Base-by-base conservation (phyloP, 2,797 vertebrate genomes). In the Melanotaenia nigrans region DNA sequence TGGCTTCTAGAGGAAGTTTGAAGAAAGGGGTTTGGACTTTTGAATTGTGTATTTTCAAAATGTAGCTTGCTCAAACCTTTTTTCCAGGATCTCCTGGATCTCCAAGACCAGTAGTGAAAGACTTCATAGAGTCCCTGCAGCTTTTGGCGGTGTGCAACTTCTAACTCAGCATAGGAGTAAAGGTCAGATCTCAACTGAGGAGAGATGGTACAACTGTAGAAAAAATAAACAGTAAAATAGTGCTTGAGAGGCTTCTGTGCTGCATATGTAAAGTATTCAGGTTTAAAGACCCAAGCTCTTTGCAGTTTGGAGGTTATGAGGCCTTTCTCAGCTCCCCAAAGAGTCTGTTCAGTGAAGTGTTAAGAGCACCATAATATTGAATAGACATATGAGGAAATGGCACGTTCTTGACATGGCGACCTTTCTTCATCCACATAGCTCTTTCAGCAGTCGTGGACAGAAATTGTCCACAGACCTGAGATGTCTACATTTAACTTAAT, bases 161-260 rank as follows among this genome's bases (percentile, higher is more conserved):
- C 25, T 79, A 82, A 85, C 78, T 67, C 84, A 75, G 73, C 75
- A 72, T 1, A 75, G 61, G 75, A 81, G 72, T 53, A 87, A 85
- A 94, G 89, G 87, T 94, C 86, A 92, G 55, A 69, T 85, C 90
- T 87, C 82, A 49, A 38, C 61, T 83, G 87, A 85, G 53, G 59
- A 78, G 78, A 81, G 74, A 69, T 76, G 76, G 62, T 76, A 42
- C 53, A 82, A 84, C 71, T 70, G 70, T 38, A 78, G 81, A 82
- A 92, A 51, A 91, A 93, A 90, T 89, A 94, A 94, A 91, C 84
- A 87, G 77, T 42, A 60, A 75, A 68, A 75, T 28, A 60, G 45
- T 71, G 65, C 78, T 85, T 30, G 70, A 74, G 85, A 75, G 71
- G 61, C 51, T 77, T 78, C 42, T 77, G 73, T 75, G 58, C 64